phyloP scores from a whole-genome alignment of 2,888 invertebrate genomes.

The Sympetrum striolatum region DNA sequence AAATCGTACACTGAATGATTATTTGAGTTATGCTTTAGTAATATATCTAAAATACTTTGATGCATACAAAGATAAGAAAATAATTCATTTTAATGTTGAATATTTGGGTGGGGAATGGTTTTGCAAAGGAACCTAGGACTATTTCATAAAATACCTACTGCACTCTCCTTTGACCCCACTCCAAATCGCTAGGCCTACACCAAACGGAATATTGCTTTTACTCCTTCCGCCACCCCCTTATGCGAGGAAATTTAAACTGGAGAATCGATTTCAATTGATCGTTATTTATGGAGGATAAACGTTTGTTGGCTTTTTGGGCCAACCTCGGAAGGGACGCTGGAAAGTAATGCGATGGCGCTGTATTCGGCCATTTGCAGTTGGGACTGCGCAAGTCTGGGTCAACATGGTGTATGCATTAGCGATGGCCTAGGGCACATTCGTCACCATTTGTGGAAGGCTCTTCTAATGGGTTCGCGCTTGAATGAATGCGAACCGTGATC shows the following conservation, averaged over 20 bases:
- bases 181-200: too few species aligned
- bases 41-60: too few species aligned
- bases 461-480: background rate
- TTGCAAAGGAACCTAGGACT: too few species aligned
- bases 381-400: constrained; percentile 10
- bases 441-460: background rate
- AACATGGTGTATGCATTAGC: constrained; percentile 29
- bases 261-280: background rate
- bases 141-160: too few species aligned
- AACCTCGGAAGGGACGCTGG: background rate
- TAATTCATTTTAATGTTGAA: too few species aligned
- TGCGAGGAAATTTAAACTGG: background rate
- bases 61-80: too few species aligned
- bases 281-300: background rate
- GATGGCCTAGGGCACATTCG: background rate
- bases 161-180: too few species aligned
- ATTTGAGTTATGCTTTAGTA: too few species aligned
- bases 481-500: background rate
- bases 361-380: background rate
- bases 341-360: background rate
- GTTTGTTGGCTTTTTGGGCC: background rate
- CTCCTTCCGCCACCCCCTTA: background rate
- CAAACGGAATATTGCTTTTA: too few species aligned
- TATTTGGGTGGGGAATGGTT: too few species aligned
- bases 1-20: too few species aligned